Evolutionary conservation across 1,140 invertebrate species (phyloP), one percentile per base, ranked within the genome.

Genomic region (Tetragonula clypearis): DNA sequence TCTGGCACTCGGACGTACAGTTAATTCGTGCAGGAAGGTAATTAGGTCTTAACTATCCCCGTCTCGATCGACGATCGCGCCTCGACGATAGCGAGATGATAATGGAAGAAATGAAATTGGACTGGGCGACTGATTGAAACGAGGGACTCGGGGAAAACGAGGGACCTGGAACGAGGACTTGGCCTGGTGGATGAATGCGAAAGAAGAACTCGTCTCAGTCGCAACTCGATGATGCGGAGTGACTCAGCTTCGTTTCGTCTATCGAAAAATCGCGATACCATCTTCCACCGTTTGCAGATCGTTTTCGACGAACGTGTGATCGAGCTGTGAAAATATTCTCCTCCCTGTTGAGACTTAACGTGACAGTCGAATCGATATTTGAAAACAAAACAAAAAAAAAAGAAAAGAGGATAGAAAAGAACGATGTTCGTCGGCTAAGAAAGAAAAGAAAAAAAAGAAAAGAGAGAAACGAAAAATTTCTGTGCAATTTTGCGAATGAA

Each of bases 61-160:
- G 71, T 85, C 78, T 75, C 77, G 79, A 78, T 60, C 88, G 72
- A 79, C 41, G 41, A 49, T 49, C 41, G 41, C 41, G 41, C 71
- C 83, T 88, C 78, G 87, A 49, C 41, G 41, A 49, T 62, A 89
- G 87, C 82, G 69, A 82, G 85, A 88, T 85, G 88, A 89, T 89
- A 90, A 89, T 86, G 84, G 79, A 86, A 72, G 79, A 85, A 78
- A 89, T 86, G 81, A 89, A 89, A 89, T 89, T 89, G 87, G 85
- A 79, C 84, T 88, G 65, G 88, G 65, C 82, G 88, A 82, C 79
- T 87, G 88, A 89, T 89, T 87, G 82, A 90, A 89, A 89, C 79
- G 88, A 49, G 41, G 41, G 41, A 49, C 41, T 49, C 6, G 41
- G 82, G 58, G 79, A 90, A 30, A 90, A 85, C 74, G 79, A 73